Evolutionary conservation across 1,140 invertebrate genomes (phyloP), one percentile per base, ranked within the genome.

Genomic region (Oryctes rhinoceros): DNA sequence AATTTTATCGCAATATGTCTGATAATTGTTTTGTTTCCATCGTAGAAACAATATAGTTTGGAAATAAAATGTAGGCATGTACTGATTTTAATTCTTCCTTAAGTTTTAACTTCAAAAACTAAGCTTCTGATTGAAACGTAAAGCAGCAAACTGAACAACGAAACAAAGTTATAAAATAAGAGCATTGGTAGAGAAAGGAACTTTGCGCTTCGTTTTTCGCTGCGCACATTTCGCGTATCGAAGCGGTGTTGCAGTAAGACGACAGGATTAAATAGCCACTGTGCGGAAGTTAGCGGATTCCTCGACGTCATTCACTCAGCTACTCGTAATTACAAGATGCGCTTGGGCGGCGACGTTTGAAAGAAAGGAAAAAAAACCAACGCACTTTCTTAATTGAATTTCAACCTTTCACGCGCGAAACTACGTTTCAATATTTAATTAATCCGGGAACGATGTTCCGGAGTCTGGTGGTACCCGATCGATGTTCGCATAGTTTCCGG

Each of bases 381-480:
- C 13, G 2, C 9, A 10, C 65, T 67, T 67, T 67, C 20, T 67
- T 67, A 67, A 67, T 67, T 67, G 65, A 67, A 67, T 18, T 67
- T 67, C 65, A 15, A 67, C 65, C 65, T 67, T 67, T 67, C 20
- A 67, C 65, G 65, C 39, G 39, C 53, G 53, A 62, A 24, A 67
- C 65, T 67, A 67, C 65, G n/a, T 67, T 67, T 35, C 65, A 20
- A 67, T 67, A 67, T 67, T 67, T 67, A 67, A 67, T 67, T 67
- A 67, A 67, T 67, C 30, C 65, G 24, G 65, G 65, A 67, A 67
- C 65, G 65, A 67, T 67, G 65, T 67, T 67, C 20, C 3, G 20
- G 65, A 67, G 20, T 67, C 65, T 67, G 10, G 13, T 67, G 65
- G 65, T 11, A 18, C 65, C 7, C 65, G 65, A 67, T 67, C 65